phyloP scores from a whole-genome alignment of 2,113 vertebrate species.

The Cinclus cinclus region DNA sequence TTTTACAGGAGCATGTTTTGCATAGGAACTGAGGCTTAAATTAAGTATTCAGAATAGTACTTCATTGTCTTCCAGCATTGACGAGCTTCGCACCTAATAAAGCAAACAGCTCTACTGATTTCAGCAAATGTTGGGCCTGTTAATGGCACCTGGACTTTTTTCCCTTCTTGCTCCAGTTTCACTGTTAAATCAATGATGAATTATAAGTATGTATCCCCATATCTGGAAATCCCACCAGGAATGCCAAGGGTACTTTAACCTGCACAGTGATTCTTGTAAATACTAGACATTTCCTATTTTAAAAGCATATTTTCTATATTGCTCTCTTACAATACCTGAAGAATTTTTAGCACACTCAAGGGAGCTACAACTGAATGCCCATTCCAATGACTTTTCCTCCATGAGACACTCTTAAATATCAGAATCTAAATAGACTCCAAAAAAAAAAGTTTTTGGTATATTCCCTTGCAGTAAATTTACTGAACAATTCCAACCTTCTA shows the following conservation, averaged over 20 bases:
- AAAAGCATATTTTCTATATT: neutral
- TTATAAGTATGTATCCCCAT: neutral
- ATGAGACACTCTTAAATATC: neutral
- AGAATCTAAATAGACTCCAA: neutral
- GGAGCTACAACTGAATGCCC: neutral
- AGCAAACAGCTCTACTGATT: neutral
- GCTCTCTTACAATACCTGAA: neutral
- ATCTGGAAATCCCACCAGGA: neutral
- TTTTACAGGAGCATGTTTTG: neutral
- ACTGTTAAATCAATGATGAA: neutral
- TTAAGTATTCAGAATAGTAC: neutral
- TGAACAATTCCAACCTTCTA: neutral
- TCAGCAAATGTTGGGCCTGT: neutral
- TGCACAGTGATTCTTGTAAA: neutral
- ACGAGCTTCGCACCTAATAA: neutral
- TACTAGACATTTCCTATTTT: neutral
- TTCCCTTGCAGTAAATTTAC: neutral
- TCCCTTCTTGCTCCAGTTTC: neutral
- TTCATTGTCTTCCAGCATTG: neutral
- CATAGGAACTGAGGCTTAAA: neutral
- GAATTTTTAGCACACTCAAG: neutral
- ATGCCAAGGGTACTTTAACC: neutral
- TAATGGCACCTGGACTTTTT: neutral
- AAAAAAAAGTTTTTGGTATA: neutral
- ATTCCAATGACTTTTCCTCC: neutral